These are phyloP conservation scores for Danio tinwini DNA, from an alignment of 2,797 vertebrate species.

Conservation along the genomic window DNA sequence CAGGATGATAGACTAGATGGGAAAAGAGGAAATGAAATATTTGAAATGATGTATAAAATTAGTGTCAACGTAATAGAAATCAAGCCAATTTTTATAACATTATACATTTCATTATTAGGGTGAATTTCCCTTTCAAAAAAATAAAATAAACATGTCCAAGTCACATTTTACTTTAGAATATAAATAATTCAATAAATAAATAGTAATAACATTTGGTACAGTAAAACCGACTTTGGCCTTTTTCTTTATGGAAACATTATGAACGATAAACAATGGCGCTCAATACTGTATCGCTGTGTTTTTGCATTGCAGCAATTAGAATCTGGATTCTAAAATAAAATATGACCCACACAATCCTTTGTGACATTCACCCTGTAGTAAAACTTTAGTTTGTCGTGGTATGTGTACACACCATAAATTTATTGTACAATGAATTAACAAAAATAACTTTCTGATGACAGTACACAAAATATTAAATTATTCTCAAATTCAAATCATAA, in stretches of 20 bases:
- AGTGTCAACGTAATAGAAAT: not conserved
- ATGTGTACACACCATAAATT: not conserved
- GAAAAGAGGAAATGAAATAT: not conserved
- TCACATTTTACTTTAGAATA: conserved; percentile 2
- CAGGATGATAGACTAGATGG: not conserved
- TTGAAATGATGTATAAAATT: not conserved
- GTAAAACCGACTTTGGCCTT: not conserved
- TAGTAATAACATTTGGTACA: not conserved
- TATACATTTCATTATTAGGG: not conserved
- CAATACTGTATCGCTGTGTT: not conserved
- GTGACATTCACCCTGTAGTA: not conserved
- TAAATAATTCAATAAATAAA: not conserved
- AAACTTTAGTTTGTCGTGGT: conserved; percentile 5
- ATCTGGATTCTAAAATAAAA: not conserved
- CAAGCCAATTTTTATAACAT: not conserved
- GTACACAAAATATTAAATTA: conserved; percentile 25
- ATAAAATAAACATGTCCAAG: not conserved
- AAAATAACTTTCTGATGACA: conserved; percentile 4
- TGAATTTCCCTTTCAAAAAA: conserved; percentile 1
- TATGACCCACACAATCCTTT: not conserved
- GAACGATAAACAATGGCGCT: not conserved
- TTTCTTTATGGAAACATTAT: not conserved
- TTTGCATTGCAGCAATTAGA: not conserved
- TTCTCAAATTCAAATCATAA: not conserved
- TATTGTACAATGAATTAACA: not conserved